Conservation (phyloP, 2,113 vertebrate species). For the Centrocercus urophasianus region DNA sequence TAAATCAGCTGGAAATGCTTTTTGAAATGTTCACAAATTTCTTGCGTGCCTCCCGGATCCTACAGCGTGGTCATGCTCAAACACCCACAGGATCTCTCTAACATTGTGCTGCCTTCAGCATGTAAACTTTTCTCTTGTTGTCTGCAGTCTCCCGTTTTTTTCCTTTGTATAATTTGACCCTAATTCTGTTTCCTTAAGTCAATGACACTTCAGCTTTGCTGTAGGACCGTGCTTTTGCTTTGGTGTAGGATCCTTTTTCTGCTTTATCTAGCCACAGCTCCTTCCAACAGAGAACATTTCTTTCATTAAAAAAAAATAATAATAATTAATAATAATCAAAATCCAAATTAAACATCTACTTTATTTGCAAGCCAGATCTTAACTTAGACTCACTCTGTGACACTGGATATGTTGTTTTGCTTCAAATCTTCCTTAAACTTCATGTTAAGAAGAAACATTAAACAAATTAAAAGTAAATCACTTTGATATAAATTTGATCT, state of each 20-base stretch:
- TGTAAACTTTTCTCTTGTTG: neutral
- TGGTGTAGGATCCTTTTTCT: neutral
- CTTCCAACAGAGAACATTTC: neutral
- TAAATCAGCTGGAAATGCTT: slow-evolving; percentile 31
- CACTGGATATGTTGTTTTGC: slow-evolving; percentile 38
- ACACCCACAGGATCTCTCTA: neutral
- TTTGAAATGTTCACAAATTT: neutral
- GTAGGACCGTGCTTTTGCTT: neutral
- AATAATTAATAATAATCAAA: neutral
- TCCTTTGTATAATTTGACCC: neutral
- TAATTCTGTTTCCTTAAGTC: neutral
- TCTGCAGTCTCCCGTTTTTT: neutral
- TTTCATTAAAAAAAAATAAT: neutral
- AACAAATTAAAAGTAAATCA: slow-evolving; percentile 27
- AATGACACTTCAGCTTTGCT: neutral
- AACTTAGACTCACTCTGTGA: slow-evolving; percentile 1
- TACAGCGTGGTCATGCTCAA: neutral
- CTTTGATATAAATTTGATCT: slow-evolving; percentile 44
- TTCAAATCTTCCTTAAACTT: slow-evolving; percentile 24
- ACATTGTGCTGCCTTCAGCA: neutral
- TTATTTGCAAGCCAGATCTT: neutral
- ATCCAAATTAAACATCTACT: neutral
- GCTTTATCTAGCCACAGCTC: neutral
- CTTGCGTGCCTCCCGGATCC: neutral
- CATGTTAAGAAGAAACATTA: slow-evolving; percentile 43